These are phyloP conservation scores for Drosophila mayaguana DNA, from an alignment of 2,888 invertebrate species.

Conservation along the genomic window DNA sequence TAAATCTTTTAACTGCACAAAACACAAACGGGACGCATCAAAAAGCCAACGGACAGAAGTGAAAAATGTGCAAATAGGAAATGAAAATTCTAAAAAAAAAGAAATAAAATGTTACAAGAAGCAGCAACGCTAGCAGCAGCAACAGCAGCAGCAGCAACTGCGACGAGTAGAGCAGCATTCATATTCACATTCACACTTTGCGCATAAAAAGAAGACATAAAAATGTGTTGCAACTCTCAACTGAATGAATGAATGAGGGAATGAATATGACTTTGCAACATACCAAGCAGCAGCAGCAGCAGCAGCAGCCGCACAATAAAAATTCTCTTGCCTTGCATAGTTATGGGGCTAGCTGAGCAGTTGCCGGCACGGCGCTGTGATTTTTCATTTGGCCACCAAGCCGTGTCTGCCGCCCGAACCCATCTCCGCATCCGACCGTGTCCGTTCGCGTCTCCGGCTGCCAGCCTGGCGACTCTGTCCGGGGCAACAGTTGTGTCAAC, in stretches of 20 bases:
- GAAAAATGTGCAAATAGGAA: slow-evolving; percentile 77
- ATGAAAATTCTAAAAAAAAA: slow-evolving; percentile 59
- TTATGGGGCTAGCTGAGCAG: slow-evolving; percentile 57
- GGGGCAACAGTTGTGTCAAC: slow-evolving; percentile 73
- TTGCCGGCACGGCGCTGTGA: slow-evolving; percentile 72
- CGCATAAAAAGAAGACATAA: slow-evolving; percentile 70
- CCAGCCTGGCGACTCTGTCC: slow-evolving; percentile 29
- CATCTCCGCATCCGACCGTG: slow-evolving; percentile 17
- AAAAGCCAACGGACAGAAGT: slow-evolving; percentile 73
- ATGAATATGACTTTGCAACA: slow-evolving; percentile 69
- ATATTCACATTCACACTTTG: slow-evolving; percentile 65
- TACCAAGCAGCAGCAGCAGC: slow-evolving; percentile 16
- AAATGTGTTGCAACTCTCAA: slow-evolving; percentile 75
- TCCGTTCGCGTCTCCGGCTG: slow-evolving; percentile 14
- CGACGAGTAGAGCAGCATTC: slow-evolving; percentile 13
- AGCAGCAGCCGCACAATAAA: slow-evolving; percentile 61
- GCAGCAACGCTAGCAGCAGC: slow-evolving; percentile 6
- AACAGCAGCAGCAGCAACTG: slow-evolving; percentile 1
- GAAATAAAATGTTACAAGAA: slow-evolving; percentile 42
- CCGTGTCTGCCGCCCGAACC: slow-evolving; percentile 12
- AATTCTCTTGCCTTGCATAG: slow-evolving; percentile 58
- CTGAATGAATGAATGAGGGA: slow-evolving; percentile 67
- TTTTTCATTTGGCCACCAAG: slow-evolving; percentile 71
- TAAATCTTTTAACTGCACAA: slow-evolving; percentile 79
- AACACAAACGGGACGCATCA: slow-evolving; percentile 76